A percentile compares a stretch with the other conserved stretches of the same genome.
These are phyloP conservation scores for Corticium candelabrum DNA, from an alignment of 37 sponge, comb jelly and placozoan genomes.

Conservation along the genomic window DNA sequence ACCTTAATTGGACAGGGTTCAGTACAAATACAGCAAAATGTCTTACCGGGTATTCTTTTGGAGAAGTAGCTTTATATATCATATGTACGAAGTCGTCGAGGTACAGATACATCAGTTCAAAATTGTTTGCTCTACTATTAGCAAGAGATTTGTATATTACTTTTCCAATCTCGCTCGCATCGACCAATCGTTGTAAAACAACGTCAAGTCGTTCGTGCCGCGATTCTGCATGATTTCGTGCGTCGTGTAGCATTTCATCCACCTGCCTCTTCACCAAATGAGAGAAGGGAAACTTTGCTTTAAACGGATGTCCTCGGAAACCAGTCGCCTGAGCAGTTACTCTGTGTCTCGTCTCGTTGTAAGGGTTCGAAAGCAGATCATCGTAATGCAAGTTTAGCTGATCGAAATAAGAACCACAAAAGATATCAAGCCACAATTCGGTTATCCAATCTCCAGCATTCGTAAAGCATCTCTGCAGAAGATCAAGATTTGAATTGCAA, in stretches of 20 bases:
- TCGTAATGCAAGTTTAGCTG: neutral
- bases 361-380: neutral
- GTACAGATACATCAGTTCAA: no score
- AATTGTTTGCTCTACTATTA: no score
- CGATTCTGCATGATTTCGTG: neutral
- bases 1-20: no score
- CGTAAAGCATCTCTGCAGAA: neutral
- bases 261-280: neutral
- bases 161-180: no score
- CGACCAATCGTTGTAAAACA: no score
- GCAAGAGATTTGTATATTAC: no score
- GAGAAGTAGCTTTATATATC: no score
- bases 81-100: no score
- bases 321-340: neutral
- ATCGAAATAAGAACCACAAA: neutral
- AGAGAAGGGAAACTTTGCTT: neutral
- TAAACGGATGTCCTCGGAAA: neutral
- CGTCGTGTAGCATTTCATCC: neutral
- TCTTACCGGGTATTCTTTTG: no score
- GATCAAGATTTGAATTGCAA: slow-evolving; percentile 34
- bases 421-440: neutral
- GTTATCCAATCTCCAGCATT: neutral
- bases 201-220: no score
- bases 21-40: no score
- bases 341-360: neutral